Base-by-base conservation (phyloP, 2,888 invertebrate genomes). In the Agriotes lineatus region DNA sequence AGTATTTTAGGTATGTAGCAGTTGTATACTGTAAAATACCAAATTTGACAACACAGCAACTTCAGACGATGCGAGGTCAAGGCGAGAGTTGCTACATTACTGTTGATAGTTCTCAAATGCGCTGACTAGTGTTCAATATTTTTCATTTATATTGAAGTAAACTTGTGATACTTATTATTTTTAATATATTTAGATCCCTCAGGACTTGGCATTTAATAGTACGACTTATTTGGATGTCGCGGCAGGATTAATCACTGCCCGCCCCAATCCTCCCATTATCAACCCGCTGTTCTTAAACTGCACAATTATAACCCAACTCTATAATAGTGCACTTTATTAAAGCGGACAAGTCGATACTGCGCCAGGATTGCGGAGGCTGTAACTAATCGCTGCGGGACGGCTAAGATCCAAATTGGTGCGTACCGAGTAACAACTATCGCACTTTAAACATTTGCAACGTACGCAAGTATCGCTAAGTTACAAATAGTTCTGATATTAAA, bases 111-210 rank as follows among this genome's bases (percentile, higher is more conserved):
- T 59, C 33, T 69, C 56, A 60, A 45, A 45, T 20, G 54, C 37
- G 61, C 61, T 61, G 37, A 48, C 39, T 78, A 79, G 81, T 82
- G 79, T 81, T 81, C 81, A 82, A 79, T 78, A 72, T 75, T 76
- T 76, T 79, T 80, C 73, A 75, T 82, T 80, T 81, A 77, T 80
- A 78, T 80, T 79, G 77, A 82, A 82, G 80, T 80, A 82, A 80
- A 82, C 80, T 83, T 84, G 84, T 84, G 84, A 84, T 84, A 84
- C 83, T 84, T 84, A 83, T 82, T 83, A 84, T 82, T 83, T 79
- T 79, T 78, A 79, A 76, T 76, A 77, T 80, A 78, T 82, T 82
- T 82, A 81, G 82, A 79, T 80, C 79, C 81, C 83, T 83, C 81
- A 82, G 82, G 82, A 80, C 79, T 81, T 74, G 74, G 79, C 78